Evolutionary conservation across 92 coral and sea anemone genomes (phyloP).

Genomic region (Paramuricea clavata): DNA sequence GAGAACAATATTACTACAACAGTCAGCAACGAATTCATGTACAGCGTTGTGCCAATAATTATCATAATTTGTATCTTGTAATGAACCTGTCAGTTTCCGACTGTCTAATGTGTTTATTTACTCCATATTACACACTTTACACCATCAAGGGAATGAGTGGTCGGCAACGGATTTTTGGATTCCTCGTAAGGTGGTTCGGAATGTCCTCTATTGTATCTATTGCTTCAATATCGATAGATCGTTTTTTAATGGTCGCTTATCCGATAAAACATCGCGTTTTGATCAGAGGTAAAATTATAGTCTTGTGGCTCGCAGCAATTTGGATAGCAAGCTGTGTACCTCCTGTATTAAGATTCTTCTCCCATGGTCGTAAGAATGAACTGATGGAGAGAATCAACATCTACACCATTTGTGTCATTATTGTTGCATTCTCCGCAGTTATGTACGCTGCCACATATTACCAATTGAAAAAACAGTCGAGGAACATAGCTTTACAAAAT

Average conservation of each 20-base stretch:
- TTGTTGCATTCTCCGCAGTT: neutral
- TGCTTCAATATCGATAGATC: neutral
- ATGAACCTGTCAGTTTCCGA: neutral
- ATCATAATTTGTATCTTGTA: neutral
- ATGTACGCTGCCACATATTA: neutral
- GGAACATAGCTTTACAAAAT: constrained; percentile 6
- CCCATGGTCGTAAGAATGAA: too few relatives aligned
- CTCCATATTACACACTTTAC: neutral
- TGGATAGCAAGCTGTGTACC: neutral
- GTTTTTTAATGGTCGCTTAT: neutral
- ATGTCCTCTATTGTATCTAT: neutral
- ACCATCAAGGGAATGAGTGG: neutral
- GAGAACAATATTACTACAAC: too few relatives aligned
- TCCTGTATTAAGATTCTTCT: neutral
- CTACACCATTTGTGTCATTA: neutral
- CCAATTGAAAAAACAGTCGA: neutral
- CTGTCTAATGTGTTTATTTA: neutral
- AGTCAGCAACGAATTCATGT: too few relatives aligned
- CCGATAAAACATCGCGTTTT: neutral
- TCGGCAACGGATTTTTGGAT: neutral
- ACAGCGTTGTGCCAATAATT: too few relatives aligned
- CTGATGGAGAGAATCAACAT: too few relatives aligned
- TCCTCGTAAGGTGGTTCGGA: neutral
- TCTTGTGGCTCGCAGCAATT: neutral
- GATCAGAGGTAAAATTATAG: neutral